phyloP scores from a whole-genome alignment of 1,140 invertebrate genomes.

The Heliconius eleuchia region DNA sequence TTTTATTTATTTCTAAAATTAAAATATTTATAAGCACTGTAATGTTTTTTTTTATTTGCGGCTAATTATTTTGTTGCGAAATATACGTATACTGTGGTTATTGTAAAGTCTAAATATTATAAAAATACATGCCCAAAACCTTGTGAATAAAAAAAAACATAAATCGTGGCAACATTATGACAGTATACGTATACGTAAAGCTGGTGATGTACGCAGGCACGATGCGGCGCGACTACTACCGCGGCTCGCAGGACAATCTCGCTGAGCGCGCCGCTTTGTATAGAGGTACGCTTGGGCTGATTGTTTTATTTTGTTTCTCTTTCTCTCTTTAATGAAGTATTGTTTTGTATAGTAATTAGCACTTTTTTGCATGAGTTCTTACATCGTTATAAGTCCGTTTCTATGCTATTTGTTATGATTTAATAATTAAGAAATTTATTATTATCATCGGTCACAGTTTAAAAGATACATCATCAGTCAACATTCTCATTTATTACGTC shows the following conservation, averaged over 20 bases:
- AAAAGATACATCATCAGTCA: too few relatives aligned
- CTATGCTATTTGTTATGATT: too few relatives aligned
- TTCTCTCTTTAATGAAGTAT: not conserved
- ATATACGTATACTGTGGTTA: constrained; percentile 30
- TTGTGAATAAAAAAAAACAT: not conserved
- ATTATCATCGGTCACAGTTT: too few relatives aligned
- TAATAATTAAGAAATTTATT: too few relatives aligned
- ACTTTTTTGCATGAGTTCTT: not conserved
- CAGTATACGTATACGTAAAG: not conserved
- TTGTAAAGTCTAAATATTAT: constrained; percentile 14
- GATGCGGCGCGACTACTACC: constrained; percentile 93
- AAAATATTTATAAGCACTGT: not conserved
- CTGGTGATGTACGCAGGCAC: constrained; percentile 61
- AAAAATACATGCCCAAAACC: not conserved
- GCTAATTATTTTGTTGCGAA: constrained; percentile 3
- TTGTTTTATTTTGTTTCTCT: not conserved
- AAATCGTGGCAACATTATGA: not conserved
- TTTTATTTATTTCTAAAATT: not conserved
- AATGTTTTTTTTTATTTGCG: constrained; percentile 1
- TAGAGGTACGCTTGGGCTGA: constrained; percentile 71
- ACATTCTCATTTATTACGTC: too few relatives aligned
- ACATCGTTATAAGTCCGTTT: constrained; percentile 25
- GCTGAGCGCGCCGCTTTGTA: constrained; percentile 84
- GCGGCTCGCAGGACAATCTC: constrained; percentile 92
- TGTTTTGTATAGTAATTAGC: not conserved